Base-by-base conservation (phyloP, 2,797 vertebrate genomes). In the Alcedo quadribrachys region DNA sequence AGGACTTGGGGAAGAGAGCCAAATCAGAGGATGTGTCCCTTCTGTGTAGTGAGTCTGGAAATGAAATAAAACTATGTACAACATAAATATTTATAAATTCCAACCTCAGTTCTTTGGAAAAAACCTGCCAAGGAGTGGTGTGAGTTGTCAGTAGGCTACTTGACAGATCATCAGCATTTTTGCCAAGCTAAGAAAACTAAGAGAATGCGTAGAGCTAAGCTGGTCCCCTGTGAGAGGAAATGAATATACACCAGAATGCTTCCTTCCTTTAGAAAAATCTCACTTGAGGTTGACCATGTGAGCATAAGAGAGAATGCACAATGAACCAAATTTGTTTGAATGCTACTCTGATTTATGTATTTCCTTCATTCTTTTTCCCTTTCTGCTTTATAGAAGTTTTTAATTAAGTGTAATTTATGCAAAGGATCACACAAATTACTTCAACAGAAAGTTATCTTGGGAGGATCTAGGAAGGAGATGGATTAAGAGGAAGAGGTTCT, bases 31-130 rank as follows among this genome's bases (percentile, higher is more conserved):
- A 58, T 4, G 6, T 58, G 69, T 61, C 70, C 66, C 69, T 89
- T 75, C 73, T 75, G 53, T 15, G 28, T 73, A 75, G 63, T 42
- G 35, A 83, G 37, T 18, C 62, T 76, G 35, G 43, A 63, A 92
- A 79, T 42, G 55, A 78, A 91, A 81, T 27, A 57, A 92, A 87
- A 93, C 81, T 5, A 80, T 71, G 66, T 73, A 61, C 76, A 92
- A 73, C 28, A 91, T 81, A 93, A 95, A 93, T 87, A 92, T 91
- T 93, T 93, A 78, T 62, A 83, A 69, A 25, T 22, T 35, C 58
- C 70, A 83, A 55, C 3, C 68, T 82, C 62, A 32, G 42, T 18
- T 89, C 53, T 87, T 50, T 40, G 27, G 60, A 69, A 95, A 95
- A 73, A 53, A 76, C 35, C 77, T 87, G 87, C 55, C 0, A 2